Evolutionary conservation across 2,797 vertebrate genomes (phyloP).

Genomic region (Xerus rutilus): DNA sequence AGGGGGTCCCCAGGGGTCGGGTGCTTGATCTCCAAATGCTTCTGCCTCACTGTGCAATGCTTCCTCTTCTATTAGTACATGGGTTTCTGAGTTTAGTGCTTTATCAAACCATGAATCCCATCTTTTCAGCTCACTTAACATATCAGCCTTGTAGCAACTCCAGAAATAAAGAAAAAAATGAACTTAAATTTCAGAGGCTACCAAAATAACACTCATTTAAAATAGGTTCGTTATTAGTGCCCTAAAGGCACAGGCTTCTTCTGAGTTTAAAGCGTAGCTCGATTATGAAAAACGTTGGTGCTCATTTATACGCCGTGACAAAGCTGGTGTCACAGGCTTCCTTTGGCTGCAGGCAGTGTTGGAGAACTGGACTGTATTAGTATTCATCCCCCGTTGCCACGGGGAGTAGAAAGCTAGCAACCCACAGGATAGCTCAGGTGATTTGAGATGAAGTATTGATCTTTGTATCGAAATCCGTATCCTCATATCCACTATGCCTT

Average conservation of each 20-base stretch:
- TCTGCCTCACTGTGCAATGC: not conserved
- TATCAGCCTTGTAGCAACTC: slow-evolving; percentile 53
- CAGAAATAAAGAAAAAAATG: not conserved
- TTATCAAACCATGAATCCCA: slow-evolving; percentile 31
- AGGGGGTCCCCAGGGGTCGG: not conserved
- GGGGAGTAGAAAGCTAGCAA: slow-evolving; percentile 41
- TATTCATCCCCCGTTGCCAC: slow-evolving; percentile 20
- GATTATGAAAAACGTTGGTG: not conserved
- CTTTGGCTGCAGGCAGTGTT: slow-evolving; percentile 49
- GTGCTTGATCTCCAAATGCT: not conserved
- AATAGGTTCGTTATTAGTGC: slow-evolving; percentile 37
- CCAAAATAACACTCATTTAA: slow-evolving; percentile 66
- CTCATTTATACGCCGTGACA: not conserved
- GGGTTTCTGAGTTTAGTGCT: not conserved
- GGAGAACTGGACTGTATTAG: slow-evolving; percentile 61
- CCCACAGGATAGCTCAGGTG: slow-evolving; percentile 51
- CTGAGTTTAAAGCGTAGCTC: slow-evolving; percentile 42
- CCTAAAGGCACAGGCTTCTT: slow-evolving; percentile 61
- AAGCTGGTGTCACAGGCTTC: slow-evolving; percentile 34
- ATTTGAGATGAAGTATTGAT: slow-evolving; percentile 61
- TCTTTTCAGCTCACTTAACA: slow-evolving; percentile 33
- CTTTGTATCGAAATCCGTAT: slow-evolving; percentile 56
- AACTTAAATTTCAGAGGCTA: slow-evolving; percentile 28
- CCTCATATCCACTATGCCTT: slow-evolving; percentile 39
- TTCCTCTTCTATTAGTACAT: slow-evolving; percentile 16